These are phyloP conservation scores for Palythoa caribaeorum DNA, from an alignment of 92 coral and sea anemone genomes.

Conservation along the genomic window DNA sequence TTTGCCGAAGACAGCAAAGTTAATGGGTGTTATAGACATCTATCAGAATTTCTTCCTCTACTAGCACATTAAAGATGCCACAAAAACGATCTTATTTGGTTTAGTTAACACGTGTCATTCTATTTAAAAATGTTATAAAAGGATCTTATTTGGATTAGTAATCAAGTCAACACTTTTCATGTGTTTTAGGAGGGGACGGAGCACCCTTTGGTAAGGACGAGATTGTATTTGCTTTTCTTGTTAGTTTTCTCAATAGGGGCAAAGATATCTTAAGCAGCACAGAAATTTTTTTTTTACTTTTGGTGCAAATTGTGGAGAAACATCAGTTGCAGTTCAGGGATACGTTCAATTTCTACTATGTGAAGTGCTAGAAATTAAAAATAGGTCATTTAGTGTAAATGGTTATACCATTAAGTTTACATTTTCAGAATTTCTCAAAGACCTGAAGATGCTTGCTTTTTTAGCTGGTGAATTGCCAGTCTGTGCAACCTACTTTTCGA, in stretches of 20 bases:
- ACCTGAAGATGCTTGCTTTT: constrained; percentile 67
- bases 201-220: constrained; percentile 81
- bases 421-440: constrained; percentile 79
- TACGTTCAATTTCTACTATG: constrained; percentile 66
- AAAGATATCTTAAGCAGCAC: constrained; percentile 78
- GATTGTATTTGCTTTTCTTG: constrained; percentile 73
- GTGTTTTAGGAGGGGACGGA: constrained; percentile 75
- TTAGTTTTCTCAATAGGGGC: constrained; percentile 79
- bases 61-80: no score
- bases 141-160: constrained; percentile 70
- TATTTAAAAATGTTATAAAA: constrained; percentile 61
- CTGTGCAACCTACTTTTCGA: constrained; percentile 80
- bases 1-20: constrained; percentile 64
- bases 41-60: constrained; percentile 51
- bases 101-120: no score
- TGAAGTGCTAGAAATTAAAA: constrained; percentile 19
- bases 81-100: no score
- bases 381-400: constrained; percentile 28
- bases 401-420: constrained; percentile 67
- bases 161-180: constrained; percentile 68
- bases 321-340: constrained; percentile 68
- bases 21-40: constrained; percentile 65
- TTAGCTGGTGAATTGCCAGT: constrained; percentile 76
- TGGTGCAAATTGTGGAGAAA: constrained; percentile 74
- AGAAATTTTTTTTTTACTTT: constrained; percentile 73